phyloP scores from a whole-genome alignment of 2,113 vertebrate species.

The Steatornis caripensis region DNA sequence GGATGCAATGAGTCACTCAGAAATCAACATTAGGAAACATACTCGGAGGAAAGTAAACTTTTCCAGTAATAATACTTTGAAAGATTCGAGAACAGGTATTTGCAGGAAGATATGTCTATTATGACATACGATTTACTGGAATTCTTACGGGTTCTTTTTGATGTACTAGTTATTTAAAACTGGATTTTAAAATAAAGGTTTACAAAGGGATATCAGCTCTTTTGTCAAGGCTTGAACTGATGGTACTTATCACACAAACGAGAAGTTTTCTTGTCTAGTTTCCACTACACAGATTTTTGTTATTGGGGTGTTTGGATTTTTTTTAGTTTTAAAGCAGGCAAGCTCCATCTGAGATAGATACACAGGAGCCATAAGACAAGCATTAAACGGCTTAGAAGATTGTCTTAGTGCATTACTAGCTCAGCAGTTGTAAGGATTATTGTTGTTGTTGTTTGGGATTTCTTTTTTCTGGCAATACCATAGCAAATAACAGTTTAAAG shows the following conservation, averaged over 20 bases:
- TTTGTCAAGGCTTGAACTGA: background rate
- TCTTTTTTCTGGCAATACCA: background rate
- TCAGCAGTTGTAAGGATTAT: conserved; percentile 48
- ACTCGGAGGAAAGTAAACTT: background rate
- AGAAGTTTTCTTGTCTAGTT: background rate
- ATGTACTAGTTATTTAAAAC: background rate
- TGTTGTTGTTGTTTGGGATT: background rate
- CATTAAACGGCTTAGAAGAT: conserved; percentile 42
- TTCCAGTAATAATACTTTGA: background rate
- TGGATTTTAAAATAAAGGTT: background rate
- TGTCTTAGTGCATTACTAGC: conserved; percentile 36
- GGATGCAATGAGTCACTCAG: background rate
- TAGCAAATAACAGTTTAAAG: conserved; percentile 3
- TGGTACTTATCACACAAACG: background rate
- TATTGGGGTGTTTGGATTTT: background rate
- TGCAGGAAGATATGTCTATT: background rate
- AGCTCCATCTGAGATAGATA: background rate
- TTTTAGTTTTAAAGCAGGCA: background rate
- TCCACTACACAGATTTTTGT: background rate
- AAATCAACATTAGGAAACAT: background rate
- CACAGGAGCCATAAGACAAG: conserved; percentile 10
- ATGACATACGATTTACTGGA: background rate
- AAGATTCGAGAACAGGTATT: background rate
- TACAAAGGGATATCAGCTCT: background rate
- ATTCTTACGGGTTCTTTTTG: background rate